These are phyloP conservation scores for Montipora capricornis DNA, from an alignment of 64 coral and sea anemone genomes.

Conservation along the genomic window DNA sequence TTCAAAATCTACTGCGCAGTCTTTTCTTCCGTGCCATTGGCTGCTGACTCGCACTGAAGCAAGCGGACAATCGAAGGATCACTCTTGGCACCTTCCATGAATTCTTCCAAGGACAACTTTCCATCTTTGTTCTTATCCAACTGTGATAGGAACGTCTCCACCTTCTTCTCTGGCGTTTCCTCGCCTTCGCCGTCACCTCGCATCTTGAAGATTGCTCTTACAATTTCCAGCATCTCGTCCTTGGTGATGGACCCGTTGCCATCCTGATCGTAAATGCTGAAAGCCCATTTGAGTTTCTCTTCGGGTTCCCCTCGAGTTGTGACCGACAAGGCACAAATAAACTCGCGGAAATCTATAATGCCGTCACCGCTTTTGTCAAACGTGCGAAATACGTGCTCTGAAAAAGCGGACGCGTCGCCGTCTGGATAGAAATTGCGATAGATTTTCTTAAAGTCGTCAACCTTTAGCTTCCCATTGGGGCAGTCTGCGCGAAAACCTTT, in stretches of 20 bases:
- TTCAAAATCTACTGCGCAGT: too few relatives aligned
- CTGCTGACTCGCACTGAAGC: slow-evolving; percentile 62
- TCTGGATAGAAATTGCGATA: slow-evolving; percentile 80
- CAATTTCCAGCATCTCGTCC: slow-evolving; percentile 69
- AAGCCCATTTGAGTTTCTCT: slow-evolving; percentile 82
- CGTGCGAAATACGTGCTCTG: slow-evolving; percentile 78
- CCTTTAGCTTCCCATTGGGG: slow-evolving; percentile 51
- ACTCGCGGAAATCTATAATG: slow-evolving; percentile 74
- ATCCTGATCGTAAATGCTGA: slow-evolving; percentile 86
- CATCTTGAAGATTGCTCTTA: slow-evolving; percentile 72
- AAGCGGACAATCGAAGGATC: slow-evolving; percentile 26
- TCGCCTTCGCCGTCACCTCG: slow-evolving; percentile 60
- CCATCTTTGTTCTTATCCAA: slow-evolving; percentile 80
- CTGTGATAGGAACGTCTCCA: slow-evolving; percentile 66
- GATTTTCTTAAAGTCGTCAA: slow-evolving; percentile 80
- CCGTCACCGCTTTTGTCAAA: slow-evolving; percentile 79
- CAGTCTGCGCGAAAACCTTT: slow-evolving; percentile 78
- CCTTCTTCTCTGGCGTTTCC: slow-evolving; percentile 68
- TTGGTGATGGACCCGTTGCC: slow-evolving; percentile 80
- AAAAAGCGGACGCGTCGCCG: slow-evolving; percentile 76
- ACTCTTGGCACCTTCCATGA: slow-evolving; percentile 60
- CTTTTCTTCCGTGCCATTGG: too few relatives aligned
- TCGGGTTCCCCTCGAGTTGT: slow-evolving; percentile 76
- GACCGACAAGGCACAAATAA: slow-evolving; percentile 33
- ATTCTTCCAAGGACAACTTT: slow-evolving; percentile 58